A percentile compares a stretch with the other conserved stretches of the same genome.
Conservation (phyloP, 2,113 vertebrate species). For the Pogonocichla stellata region DNA sequence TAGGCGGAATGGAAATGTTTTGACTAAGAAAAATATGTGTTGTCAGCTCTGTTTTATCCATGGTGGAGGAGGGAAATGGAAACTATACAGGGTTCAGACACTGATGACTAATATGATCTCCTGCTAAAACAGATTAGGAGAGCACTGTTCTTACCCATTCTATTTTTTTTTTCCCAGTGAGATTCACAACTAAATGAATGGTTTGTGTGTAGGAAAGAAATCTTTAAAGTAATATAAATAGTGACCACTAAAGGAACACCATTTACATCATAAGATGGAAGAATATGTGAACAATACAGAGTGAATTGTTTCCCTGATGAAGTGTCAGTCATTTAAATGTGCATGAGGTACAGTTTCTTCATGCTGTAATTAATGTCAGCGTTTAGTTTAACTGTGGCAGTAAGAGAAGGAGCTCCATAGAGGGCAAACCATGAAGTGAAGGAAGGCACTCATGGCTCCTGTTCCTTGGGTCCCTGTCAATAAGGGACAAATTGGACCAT, state of each 20-base stretch:
- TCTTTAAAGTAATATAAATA: background rate
- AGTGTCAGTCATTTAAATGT: background rate
- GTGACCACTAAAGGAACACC: background rate
- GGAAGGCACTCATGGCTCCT: background rate
- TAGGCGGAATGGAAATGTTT: constrained; percentile 71
- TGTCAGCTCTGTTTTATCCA: constrained; percentile 65
- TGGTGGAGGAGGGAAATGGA: constrained; percentile 56
- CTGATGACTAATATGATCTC: constrained; percentile 22
- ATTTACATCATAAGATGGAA: background rate
- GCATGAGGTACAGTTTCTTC: background rate
- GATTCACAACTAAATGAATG: constrained; percentile 21
- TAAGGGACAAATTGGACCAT: background rate
- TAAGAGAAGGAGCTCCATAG: background rate
- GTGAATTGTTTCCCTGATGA: background rate
- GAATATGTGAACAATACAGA: background rate
- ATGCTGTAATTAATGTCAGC: background rate
- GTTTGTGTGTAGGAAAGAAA: background rate
- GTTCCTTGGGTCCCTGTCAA: background rate
- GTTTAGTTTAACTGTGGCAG: background rate
- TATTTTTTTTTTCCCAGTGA: background rate
- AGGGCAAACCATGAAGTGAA: background rate
- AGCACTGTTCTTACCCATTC: background rate
- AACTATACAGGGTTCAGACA: constrained; percentile 2
- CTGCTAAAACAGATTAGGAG: constrained; percentile 14
- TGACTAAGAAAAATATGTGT: constrained; percentile 70